A percentile compares a stretch with the other conserved stretches of the same genome.
These are phyloP conservation scores for Siphamia tubifer DNA, from an alignment of 2,113 vertebrate species.

Conservation along the genomic window DNA sequence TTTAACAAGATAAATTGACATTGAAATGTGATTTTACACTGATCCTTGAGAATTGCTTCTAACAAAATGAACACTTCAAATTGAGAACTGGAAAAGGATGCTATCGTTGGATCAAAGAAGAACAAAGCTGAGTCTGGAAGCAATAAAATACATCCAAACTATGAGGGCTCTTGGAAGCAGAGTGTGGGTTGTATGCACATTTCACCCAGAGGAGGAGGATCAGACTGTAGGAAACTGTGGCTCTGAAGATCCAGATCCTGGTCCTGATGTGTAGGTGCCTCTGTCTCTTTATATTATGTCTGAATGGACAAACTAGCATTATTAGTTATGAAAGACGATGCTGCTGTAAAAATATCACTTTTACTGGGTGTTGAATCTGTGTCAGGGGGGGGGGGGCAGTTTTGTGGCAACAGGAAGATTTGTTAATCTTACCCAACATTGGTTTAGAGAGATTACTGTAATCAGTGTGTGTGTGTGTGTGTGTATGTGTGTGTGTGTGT, in stretches of 20 bases:
- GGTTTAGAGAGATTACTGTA: too few relatives aligned
- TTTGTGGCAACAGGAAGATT: not conserved
- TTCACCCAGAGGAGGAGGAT: conserved; percentile 7
- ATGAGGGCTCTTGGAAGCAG: not conserved
- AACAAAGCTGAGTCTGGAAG: conserved; percentile 46
- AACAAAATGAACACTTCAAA: conserved; percentile 13
- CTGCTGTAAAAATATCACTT: not conserved
- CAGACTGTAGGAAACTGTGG: not conserved
- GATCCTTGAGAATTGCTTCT: not conserved
- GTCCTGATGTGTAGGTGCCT: not conserved
- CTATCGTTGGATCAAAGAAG: conserved; percentile 33
- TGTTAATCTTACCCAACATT: too few relatives aligned
- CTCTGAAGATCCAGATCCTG: conserved; percentile 1
- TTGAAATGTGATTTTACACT: too few relatives aligned
- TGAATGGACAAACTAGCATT: conserved; percentile 13
- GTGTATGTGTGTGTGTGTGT: too few relatives aligned
- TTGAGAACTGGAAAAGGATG: conserved; percentile 7
- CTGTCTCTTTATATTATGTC: not conserved
- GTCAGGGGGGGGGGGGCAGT: conserved; percentile 13
- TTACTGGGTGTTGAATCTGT: conserved; percentile 21
- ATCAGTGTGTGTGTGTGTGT: too few relatives aligned
- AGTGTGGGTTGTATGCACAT: conserved; percentile 1
- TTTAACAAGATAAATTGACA: too few relatives aligned
- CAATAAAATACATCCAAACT: conserved; percentile 14
- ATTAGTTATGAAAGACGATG: not conserved